A percentile compares a stretch with the other conserved stretches of the same genome.
These are phyloP conservation scores for Steatocranus sp. DNA, from an alignment of 2,797 vertebrate species.

Conservation along the genomic window DNA sequence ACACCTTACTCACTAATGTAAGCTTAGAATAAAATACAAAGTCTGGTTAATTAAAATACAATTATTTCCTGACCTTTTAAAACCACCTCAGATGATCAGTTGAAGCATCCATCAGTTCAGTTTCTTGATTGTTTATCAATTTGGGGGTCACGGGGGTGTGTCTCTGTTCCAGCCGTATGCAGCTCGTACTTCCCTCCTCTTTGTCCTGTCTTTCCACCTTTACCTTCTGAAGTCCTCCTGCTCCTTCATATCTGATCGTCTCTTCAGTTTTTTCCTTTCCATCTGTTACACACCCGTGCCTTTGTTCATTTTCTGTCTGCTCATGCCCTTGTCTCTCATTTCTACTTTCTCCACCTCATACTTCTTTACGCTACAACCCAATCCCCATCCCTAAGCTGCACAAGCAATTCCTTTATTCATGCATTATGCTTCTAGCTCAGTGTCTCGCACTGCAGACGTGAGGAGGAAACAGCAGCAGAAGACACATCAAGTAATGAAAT, in stretches of 20 bases:
- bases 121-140: background rate
- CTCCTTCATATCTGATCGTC: background rate
- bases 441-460: background rate
- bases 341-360: background rate
- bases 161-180: background rate
- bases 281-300: background rate
- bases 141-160: background rate
- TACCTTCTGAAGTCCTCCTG: background rate
- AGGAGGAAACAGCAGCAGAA: background rate
- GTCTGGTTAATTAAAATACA: background rate
- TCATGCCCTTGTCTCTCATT: background rate
- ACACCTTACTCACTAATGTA: background rate
- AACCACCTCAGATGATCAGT: background rate
- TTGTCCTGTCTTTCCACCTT: background rate
- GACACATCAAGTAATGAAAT: background rate
- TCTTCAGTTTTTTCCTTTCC: background rate
- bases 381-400: background rate
- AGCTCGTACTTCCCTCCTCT: fast-evolving
- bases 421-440: background rate
- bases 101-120: background rate
- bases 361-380: background rate
- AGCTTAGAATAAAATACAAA: background rate
- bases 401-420: background rate
- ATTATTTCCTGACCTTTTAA: background rate
- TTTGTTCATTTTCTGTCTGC: background rate